Conservation (phyloP, 2,797 vertebrate species). For the Rhabdomys pumilio region DNA sequence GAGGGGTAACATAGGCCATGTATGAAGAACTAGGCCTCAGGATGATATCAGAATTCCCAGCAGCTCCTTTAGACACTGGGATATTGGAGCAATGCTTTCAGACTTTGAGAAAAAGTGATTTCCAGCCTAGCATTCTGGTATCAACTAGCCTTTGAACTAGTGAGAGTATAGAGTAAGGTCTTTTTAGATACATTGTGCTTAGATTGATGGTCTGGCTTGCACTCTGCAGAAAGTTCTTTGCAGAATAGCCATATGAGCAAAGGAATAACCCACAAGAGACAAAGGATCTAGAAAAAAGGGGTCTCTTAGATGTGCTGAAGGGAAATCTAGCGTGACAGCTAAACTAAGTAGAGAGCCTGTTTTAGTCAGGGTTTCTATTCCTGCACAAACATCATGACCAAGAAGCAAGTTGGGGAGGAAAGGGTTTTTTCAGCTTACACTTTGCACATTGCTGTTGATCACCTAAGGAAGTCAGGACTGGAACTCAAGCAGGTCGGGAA, state of each 20-base stretch:
- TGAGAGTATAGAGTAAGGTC: neutral
- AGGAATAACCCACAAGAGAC: neutral
- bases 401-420: too few species aligned
- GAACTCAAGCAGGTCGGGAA: too few species aligned
- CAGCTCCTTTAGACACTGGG: neutral
- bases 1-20: neutral
- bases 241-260: neutral
- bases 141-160: neutral
- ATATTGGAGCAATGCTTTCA: neutral
- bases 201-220: neutral
- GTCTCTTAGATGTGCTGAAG: too few species aligned
- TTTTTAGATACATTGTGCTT: neutral
- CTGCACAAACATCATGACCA: too few species aligned
- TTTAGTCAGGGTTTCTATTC: too few species aligned
- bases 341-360: neutral
- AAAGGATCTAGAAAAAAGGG: neutral
- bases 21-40: neutral
- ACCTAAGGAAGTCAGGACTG: too few species aligned
- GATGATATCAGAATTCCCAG: constrained; percentile 1
- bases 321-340: neutral
- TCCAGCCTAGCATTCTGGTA: neutral
- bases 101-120: neutral
- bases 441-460: too few species aligned
- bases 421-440: too few species aligned
- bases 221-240: neutral